Evolutionary conservation across 2,888 invertebrate genomes (phyloP).

Genomic region (Drosophila villosipedis): DNA sequence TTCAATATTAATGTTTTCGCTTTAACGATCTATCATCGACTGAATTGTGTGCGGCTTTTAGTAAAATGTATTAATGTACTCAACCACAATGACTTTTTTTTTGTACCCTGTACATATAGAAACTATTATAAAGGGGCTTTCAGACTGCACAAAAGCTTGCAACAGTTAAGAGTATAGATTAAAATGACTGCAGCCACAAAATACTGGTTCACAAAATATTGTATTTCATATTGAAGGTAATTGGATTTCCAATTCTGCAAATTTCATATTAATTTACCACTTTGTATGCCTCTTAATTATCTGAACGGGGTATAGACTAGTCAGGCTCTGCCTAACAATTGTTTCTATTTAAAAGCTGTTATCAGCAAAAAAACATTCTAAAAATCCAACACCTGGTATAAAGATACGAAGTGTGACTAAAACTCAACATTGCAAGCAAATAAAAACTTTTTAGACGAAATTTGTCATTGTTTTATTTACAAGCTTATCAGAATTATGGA

Average conservation of each 20-base stretch:
- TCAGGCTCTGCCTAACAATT: background rate
- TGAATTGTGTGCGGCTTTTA: background rate
- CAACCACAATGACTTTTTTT: background rate
- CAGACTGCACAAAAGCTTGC: background rate
- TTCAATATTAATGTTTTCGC: conserved; percentile 11
- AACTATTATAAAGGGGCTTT: background rate
- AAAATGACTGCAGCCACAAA: background rate
- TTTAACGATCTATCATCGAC: conserved; percentile 7
- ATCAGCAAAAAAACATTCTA: conserved; percentile 9
- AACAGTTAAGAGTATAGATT: background rate
- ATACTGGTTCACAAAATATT: background rate
- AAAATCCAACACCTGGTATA: background rate
- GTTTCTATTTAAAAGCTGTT: background rate
- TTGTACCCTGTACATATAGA: conserved; percentile 6
- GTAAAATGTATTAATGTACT: background rate
- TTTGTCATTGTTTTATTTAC: conserved; percentile 11
- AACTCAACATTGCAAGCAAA: conserved; percentile 8
- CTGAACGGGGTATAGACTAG: background rate
- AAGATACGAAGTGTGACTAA: conserved; percentile 30
- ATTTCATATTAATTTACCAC: background rate
- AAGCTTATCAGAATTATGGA: conserved; percentile 10
- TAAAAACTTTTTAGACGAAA: conserved; percentile 10
- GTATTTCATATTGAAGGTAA: background rate
- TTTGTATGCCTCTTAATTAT: background rate
- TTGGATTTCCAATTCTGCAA: background rate